These are phyloP conservation scores for Fringilla coelebs DNA, from an alignment of 2,797 vertebrate species.

Conservation along the genomic window DNA sequence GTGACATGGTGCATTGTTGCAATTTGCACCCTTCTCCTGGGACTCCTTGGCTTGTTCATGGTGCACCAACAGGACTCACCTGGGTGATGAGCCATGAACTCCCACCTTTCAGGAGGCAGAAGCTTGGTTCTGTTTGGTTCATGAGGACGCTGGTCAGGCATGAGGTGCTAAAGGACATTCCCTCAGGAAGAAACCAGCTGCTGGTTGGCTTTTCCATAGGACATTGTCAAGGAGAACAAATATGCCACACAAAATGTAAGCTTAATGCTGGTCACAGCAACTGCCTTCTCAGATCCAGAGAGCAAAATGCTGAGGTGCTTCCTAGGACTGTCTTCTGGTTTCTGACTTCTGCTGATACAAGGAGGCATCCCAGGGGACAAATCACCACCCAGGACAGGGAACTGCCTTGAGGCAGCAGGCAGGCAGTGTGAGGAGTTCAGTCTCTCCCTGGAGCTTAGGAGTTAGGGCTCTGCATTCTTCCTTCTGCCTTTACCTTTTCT, in stretches of 20 bases:
- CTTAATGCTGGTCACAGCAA: neutral
- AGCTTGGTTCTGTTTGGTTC: neutral
- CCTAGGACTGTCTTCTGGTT: neutral
- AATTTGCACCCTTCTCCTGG: neutral
- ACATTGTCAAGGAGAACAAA: neutral
- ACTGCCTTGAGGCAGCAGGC: neutral
- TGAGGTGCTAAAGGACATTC: neutral
- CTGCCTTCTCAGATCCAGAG: neutral
- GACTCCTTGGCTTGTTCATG: fast-evolving
- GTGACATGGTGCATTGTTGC: fast-evolving
- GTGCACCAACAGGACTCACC: neutral
- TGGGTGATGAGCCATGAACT: neutral
- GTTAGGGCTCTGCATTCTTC: neutral
- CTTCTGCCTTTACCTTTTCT: neutral
- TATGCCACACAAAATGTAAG: neutral
- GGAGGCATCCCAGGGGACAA: neutral
- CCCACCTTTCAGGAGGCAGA: neutral
- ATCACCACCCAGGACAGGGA: neutral
- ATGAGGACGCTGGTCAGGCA: neutral
- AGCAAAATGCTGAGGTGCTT: neutral
- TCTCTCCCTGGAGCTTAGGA: neutral
- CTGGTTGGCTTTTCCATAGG: neutral
- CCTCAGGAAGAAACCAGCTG: neutral
- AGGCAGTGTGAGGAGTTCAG: neutral
- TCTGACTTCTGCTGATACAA: neutral